Base-by-base conservation (phyloP, 2,797 vertebrate genomes). In the Typhlichthys subterraneus region DNA sequence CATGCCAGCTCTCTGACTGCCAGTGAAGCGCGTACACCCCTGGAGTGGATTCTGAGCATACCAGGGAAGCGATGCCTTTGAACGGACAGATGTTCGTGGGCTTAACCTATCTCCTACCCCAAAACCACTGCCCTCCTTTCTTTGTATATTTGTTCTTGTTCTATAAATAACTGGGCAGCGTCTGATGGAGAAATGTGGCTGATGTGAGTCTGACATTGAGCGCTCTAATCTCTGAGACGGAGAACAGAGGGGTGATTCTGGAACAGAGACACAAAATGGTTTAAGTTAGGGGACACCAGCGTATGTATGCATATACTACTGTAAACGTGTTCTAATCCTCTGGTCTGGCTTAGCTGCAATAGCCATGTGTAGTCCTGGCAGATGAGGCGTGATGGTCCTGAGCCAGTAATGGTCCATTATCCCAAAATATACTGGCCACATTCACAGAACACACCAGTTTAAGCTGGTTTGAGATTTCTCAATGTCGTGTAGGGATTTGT, bases 21-120 rank as follows among this genome's bases (percentile, higher is more conserved):
- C 81, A 85, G 88, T 89, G 87, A 91, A 91, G 80, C 86, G 77
- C 89, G 83, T 65, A 82, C 85, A 78, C 89, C 88, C 82, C 89
- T 89, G 89, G 88, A 86, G 85, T 90, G 87, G 91, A 88, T 91
- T 91, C 86, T 89, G 89, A 94, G 88, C 88, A 86, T 93, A 88
- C 88, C 89, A 87, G 69, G 65, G 3, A 88, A 79, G 89, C 75
- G 81, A 87, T 82, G 83, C 72, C 84, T 89, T 85, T 89, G 85
- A 88, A 90, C 86, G 81, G 85, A 88, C 89, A 91, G 87, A 92
- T 88, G 85, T 90, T 87, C 81, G 77, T 45, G 62, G 73, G 67
- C 23, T 81, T 66, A 82, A 86, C 80, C 77, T 79, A 70, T 77
- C 76, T 87, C 65, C 77, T 73, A 74, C 72, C 79, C 23, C 79